These are phyloP conservation scores for Eulemur rubriventer DNA, from an alignment of 2,797 vertebrate species.

Conservation along the genomic window DNA sequence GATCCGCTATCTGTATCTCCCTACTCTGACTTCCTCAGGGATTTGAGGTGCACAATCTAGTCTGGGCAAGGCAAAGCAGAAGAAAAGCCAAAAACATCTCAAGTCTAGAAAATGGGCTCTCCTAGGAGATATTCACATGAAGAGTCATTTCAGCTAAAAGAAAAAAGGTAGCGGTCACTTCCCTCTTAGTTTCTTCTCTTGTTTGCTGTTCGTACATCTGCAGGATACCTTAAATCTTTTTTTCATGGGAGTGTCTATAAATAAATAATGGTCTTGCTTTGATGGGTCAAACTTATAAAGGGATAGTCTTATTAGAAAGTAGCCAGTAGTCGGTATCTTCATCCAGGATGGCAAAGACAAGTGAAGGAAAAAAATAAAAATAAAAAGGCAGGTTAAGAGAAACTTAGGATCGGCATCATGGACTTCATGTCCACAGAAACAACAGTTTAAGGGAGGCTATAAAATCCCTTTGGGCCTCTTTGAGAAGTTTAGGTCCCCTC, in stretches of 20 bases:
- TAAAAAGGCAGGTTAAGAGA: neutral
- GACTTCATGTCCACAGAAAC: neutral
- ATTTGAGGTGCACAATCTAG: neutral
- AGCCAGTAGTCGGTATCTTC: neutral
- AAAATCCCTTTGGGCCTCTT: neutral
- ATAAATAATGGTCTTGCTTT: neutral
- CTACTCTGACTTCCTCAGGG: neutral
- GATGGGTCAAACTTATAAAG: neutral
- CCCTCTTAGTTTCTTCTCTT: neutral
- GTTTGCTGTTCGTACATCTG: neutral
- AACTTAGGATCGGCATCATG: neutral
- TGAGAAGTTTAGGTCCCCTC: neutral
- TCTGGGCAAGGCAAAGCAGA: neutral
- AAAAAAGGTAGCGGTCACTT: neutral
- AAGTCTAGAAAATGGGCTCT: constrained; percentile 7
- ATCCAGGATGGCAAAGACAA: neutral
- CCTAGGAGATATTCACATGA: neutral
- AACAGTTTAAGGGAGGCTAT: neutral
- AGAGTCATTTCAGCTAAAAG: neutral
- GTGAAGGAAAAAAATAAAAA: neutral
- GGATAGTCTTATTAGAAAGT: constrained; percentile 25
- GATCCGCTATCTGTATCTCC: neutral
- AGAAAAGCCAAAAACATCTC: constrained; percentile 37
- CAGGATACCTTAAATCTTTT: neutral
- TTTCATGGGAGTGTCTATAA: neutral